These are phyloP conservation scores for Platerodrilus igneus DNA, from an alignment of 2,888 invertebrate species.

Conservation along the genomic window DNA sequence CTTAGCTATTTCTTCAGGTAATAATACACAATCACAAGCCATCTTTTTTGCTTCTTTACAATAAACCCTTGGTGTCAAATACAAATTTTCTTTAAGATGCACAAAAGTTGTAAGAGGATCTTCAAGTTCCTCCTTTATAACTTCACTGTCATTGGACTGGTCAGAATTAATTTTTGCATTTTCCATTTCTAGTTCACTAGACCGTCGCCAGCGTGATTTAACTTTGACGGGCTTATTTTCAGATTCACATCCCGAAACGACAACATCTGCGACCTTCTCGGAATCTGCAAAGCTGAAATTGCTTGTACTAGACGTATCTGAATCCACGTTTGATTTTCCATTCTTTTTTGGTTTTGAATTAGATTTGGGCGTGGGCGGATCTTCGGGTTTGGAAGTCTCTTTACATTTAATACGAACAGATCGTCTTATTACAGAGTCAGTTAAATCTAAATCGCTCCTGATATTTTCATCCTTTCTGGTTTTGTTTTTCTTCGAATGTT, in stretches of 20 bases:
- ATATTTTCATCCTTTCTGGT: too few species aligned
- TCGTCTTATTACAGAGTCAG: conserved; percentile 62
- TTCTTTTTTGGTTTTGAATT: conserved; percentile 49
- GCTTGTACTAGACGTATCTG: conserved; percentile 55
- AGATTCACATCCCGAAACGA: conserved; percentile 42
- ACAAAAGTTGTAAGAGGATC: conserved; percentile 70
- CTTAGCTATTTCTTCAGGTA: conserved; percentile 78
- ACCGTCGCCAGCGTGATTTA: conserved; percentile 72
- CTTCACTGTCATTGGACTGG: neutral
- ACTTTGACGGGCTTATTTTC: conserved; percentile 70
- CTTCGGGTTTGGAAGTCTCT: conserved; percentile 56
- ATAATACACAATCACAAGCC: conserved; percentile 92
- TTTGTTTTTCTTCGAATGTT: too few species aligned
- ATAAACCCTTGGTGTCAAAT: conserved; percentile 75
- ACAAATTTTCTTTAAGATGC: conserved; percentile 79
- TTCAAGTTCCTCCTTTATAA: conserved; percentile 52
- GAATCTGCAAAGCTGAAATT: conserved; percentile 47
- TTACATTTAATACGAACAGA: conserved; percentile 75
- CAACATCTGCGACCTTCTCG: conserved; percentile 37
- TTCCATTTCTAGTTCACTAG: conserved; percentile 69
- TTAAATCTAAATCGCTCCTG: too few species aligned
- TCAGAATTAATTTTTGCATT: neutral
- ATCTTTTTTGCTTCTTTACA: conserved; percentile 90
- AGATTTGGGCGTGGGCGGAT: conserved; percentile 40
- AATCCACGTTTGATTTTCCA: too few species aligned